Percentiles rank a stretch among this genome's conserved stretches.
Conservation (phyloP, 2,888 invertebrate species). For the Apamea anceps region DNA sequence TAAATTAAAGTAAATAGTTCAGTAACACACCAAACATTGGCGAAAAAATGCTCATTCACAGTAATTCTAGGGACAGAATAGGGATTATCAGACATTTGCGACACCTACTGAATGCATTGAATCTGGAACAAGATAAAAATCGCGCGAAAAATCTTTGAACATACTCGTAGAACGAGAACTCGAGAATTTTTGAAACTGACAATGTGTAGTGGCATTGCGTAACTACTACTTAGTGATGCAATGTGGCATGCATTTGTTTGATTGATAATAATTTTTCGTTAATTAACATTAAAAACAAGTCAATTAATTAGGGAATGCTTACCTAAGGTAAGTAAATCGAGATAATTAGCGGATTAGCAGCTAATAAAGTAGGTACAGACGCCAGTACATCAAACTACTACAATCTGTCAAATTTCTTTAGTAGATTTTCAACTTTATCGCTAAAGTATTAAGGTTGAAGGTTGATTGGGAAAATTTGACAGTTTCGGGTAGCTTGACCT, state of each 20-base stretch:
- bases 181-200: constrained; percentile 12
- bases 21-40: not conserved
- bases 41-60: not conserved
- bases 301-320: too few species aligned
- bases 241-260: not conserved
- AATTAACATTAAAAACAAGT: too few species aligned
- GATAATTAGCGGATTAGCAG: too few species aligned
- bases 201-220: not conserved
- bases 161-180: not conserved
- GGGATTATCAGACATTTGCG: constrained; percentile 69
- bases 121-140: constrained; percentile 50
- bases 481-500: too few species aligned
- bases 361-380: too few species aligned
- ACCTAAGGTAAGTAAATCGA: too few species aligned
- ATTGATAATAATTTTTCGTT: constrained; percentile 2
- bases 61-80: constrained; percentile 13
- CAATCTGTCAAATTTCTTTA: too few species aligned
- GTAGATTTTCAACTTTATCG: too few species aligned
- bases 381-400: too few species aligned
- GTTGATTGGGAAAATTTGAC: too few species aligned
- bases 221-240: not conserved
- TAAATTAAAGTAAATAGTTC: not conserved
- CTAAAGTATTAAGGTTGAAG: too few species aligned
- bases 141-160: constrained; percentile 19
- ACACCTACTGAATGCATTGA: constrained; percentile 39